Evolutionary conservation across 1,140 invertebrate genomes (phyloP), one percentile per base, ranked within the genome.

Genomic region (Magallana angulata): DNA sequence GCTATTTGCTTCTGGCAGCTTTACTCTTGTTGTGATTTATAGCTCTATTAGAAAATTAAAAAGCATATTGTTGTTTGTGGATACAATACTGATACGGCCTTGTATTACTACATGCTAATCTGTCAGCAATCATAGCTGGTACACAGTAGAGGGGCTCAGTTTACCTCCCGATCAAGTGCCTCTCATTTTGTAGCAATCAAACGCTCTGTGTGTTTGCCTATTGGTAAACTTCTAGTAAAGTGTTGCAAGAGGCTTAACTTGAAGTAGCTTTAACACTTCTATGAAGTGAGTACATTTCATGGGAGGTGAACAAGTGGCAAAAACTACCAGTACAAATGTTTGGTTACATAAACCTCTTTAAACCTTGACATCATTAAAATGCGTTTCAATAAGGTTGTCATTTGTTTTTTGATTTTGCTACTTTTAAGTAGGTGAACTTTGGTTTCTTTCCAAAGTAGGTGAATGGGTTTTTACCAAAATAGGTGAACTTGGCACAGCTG

Each of bases 41-140:
- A 30, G 36, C 24, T 76, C 68, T 76, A 30, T 64, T 48, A 76
- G 68, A 76, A 76, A 76, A 76, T 76, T 76, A 76, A 36, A 76
- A 76, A 76, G 68, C 60, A 30, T 76, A 76, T 11, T 18, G 24
- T 76, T 76, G 68, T 76, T 30, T 76, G 68, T 30, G 11, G 24
- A 30, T 76, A 76, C 7, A 12, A 76, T 2, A 76, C 68, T 76
- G 68, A 76, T 76, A 76, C 11, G 4, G 36, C 9, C 7, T 4
- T 30, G 36, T 30, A 76, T 11, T 76, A 24, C 14, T 7, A 1
- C 24, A 24, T 76, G 24, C 24, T 76, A 8, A 24, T 76, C 68
- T 76, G 24, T 76, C 68, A 76, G 18, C 16, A 64, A n/a, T 64
- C 60, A 64, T 64, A 4, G 60, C 60, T n/a, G 60, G 68, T 30